Evolutionary conservation across 2,113 vertebrate genomes (phyloP), one percentile per base, ranked within the genome.

Genomic region (Rhea americana): DNA sequence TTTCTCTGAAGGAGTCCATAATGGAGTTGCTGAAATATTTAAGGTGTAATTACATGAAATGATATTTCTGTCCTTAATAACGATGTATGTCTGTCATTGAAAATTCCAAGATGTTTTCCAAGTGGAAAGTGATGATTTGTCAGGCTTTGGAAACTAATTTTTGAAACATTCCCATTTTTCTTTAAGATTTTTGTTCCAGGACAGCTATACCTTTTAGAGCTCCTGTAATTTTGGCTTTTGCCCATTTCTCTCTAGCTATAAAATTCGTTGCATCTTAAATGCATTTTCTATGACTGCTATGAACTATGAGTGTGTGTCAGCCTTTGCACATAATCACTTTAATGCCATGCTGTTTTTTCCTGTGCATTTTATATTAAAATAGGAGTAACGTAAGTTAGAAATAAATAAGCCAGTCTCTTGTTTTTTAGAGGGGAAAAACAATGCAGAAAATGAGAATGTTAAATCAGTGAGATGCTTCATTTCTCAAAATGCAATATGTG

Each of bases 21-120:
- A 96, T 68, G 66, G 90, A 93, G 74, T 93, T 82, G 73, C 82
- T 96, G 92, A 95, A 96, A 97, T 96, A 95, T 92, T 95, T 94
- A 92, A 92, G 71, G 50, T 62, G 83, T 85, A 95, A 95, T 85
- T 93, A 79, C 71, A 82, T 50, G 81, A 90, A 96, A 95, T 76
- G 11, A 45, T 91, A 48, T 92, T 92, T 75, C 61, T 81, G n/a
- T 30, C 63, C 79, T 91, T 91, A 76, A 58, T 93, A 92, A 58
- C 75, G 78, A 89, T 59, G 45, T 71, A 22, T 85, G 51, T 71
- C 68, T 95, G 84, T 74, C 66, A 58, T 48, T 18, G 5, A 88
- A 93, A 94, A 95, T 83, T 93, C 87, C 68, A 87, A 59, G 55
- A 45, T 45, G 17, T 61, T 86, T 86, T 65, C 78, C 65, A 89